These are phyloP conservation scores for Anabacerthia variegaticeps DNA, from an alignment of 2,797 vertebrate genomes.

Conservation along the genomic window DNA sequence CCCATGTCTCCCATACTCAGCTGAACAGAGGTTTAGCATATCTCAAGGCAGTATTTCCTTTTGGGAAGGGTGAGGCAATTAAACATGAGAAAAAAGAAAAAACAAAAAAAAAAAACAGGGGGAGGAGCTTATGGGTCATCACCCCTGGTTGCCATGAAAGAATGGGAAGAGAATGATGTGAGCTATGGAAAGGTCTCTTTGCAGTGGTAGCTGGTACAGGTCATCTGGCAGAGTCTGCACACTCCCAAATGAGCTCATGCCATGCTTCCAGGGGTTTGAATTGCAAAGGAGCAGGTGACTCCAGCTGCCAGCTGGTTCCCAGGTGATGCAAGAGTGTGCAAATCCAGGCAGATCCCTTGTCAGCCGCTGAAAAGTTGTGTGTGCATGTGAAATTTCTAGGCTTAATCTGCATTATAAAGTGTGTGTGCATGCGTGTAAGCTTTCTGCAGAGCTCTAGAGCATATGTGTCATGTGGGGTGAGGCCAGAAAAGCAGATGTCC, in stretches of 20 bases:
- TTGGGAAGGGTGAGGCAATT: not conserved
- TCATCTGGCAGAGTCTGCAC: not conserved
- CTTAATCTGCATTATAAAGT: not conserved
- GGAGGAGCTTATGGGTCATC: not conserved
- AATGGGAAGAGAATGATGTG: not conserved
- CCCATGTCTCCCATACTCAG: not conserved
- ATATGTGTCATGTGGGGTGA: not conserved
- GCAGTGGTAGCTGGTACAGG: not conserved
- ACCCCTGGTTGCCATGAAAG: not conserved
- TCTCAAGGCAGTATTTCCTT: not conserved
- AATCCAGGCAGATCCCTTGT: not conserved
- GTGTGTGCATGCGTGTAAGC: not conserved
- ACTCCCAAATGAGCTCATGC: not conserved
- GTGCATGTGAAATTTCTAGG: not conserved
- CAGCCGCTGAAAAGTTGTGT: not conserved
- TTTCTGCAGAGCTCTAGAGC: conserved; percentile 23
- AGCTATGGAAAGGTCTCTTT: not conserved
- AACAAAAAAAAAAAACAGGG: accelerated
- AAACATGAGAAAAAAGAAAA: not conserved
- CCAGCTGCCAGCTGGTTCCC: not conserved
- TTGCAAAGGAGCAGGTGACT: not conserved
- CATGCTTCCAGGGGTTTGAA: not conserved
- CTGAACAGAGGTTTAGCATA: not conserved
- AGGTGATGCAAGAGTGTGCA: not conserved
- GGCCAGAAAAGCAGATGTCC: conserved; percentile 35